Evolutionary conservation across 2,888 invertebrate genomes (phyloP), one percentile per base, ranked within the genome.

Genomic region (Pecten maximus): DNA sequence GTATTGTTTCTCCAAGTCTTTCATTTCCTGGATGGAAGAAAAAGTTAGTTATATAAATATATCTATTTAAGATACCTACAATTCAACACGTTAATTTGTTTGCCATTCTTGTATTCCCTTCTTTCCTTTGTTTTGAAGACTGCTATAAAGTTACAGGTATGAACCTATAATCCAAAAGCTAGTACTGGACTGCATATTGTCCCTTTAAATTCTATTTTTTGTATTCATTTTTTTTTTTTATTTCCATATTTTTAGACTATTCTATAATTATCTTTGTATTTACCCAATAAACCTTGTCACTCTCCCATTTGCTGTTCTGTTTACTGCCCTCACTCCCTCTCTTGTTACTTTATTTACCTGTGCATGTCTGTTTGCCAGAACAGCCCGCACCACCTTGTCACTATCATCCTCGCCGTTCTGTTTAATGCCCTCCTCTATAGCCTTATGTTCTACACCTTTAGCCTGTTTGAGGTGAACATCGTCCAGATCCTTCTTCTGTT

Each of bases 351-450:
- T 40, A 87, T 88, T 88, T 88, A 95, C 95, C 94, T 95, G 95
- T 10, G 96, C 95, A 89, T 96, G 96, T 91, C 96, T 92, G 87
- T 95, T 94, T 39, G 96, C 95, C 89, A 96, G 94, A 0, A 96
- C 96, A 89, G 96, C 95, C 87, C 94, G 93, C 23, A 96, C 94
- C 23, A 96, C 96, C 91, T 95, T 95, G 92, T 96, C 96, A 92
- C 95, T 94, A 89, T 96, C 96, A 87, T 96, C 96, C 39, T 92
- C 92, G 1, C 96, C 96, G 91, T 96, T 96, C 93, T 96, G 96
- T 89, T 94, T 94, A 48, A 96, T 95, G 23, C 96, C 96, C 88
- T 96, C 95, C 74, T 92, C 93, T 40, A 96, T 96, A 12, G 96
- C 96, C 50, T 94, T 93, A 88, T 93, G 91, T 90, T 96, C 96